Evolutionary conservation across 2,113 vertebrate genomes (phyloP), one percentile per base, ranked within the genome.

Genomic region (Herpailurus yagouaroundi): DNA sequence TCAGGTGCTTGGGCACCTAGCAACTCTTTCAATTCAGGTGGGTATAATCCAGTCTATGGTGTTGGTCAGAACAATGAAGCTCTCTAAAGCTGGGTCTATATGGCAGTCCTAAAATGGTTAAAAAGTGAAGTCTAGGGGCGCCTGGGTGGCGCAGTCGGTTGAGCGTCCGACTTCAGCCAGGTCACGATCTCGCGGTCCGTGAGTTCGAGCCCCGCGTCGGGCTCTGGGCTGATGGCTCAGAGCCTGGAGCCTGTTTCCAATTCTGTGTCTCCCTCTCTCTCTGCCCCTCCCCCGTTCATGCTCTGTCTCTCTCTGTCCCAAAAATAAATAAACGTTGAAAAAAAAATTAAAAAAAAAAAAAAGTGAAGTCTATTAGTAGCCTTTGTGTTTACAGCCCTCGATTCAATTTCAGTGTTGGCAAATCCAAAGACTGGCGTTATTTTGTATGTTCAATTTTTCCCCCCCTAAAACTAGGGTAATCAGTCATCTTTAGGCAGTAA

Each of bases 401-500:
- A 60, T 89, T 82, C 66, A 69, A 21, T 96, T 95, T 91, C 31
- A 60, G 68, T 6, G 38, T 52, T 86, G 48, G 90, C 50, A 95
- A 97, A 57, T 52, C 18, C 55, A 73, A 93, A 92, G 10, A 71
- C 15, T 69, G 52, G 41, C 29, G 18, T 71, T 92, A 69, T 60
- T 92, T 89, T 74, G 5, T 83, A 48, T 60, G 64, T 71, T 66
- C 31, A 11, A 27, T 64, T 64, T 77, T 41, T 7, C 45, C 41
- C 84, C 77, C 64, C 50, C 36, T 84, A 63, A 94, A 96, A 94
- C 33, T 94, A 25, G 45, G 52, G 41, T 64, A 74, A 89, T 82
- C 89, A 94, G 86, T 76, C 68, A 77, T 91, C 71, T 92, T 91
- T 36, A 95, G 83, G 95, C 16, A 69, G 92, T 96, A 84, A 94